These are phyloP conservation scores for Argentina silus DNA, from an alignment of 2,797 vertebrate genomes.

Conservation along the genomic window DNA sequence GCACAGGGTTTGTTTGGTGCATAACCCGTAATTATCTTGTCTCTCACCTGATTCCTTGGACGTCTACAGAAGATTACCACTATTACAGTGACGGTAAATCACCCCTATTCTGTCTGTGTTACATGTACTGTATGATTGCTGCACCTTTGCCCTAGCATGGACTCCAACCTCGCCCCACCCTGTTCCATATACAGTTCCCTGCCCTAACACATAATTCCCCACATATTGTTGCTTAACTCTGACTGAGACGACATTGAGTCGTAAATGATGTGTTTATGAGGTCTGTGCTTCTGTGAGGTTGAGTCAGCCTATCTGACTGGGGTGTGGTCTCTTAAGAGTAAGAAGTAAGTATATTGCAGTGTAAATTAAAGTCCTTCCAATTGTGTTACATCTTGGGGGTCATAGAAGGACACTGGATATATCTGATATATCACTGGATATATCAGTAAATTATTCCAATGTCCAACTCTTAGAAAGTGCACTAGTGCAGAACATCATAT, in stretches of 20 bases:
- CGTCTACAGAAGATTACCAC: conserved; percentile 97
- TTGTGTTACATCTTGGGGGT: no score
- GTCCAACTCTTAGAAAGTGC: no score
- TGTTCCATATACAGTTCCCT: neutral
- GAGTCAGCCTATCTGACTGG: neutral
- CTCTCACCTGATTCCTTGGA: conserved; percentile 64
- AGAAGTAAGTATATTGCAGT: neutral
- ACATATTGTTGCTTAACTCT: neutral
- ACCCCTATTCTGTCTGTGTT: conserved; percentile 73
- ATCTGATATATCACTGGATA: no score
- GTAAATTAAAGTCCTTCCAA: neutral
- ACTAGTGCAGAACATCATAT: no score
- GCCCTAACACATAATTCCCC: neutral
- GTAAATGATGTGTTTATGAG: neutral
- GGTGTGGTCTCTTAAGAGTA: neutral
- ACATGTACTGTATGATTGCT: conserved; percentile 52
- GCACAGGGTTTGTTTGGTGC: conserved; percentile 14
- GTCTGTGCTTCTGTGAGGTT: neutral
- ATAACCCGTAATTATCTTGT: conserved; percentile 62
- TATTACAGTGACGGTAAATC: conserved; percentile 98
- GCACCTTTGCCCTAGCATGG: conserved; percentile 66
- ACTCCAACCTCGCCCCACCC: conserved; percentile 12
- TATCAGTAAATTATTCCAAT: no score
- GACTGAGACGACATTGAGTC: neutral
- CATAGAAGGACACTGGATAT: no score